Base-by-base conservation (phyloP, 1,140 invertebrate genomes). In the Mercenaria mercenaria region DNA sequence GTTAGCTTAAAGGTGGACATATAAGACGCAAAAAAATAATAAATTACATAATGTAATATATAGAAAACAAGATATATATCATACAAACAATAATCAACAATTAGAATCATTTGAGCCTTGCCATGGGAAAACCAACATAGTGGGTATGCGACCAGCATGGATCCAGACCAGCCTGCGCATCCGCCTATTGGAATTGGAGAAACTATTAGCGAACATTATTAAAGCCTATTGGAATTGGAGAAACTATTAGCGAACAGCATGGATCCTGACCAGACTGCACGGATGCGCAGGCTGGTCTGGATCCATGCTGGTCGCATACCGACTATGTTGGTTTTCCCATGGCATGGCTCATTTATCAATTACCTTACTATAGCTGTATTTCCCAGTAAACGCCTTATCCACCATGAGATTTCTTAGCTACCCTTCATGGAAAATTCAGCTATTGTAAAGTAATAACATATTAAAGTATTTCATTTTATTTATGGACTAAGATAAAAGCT, bases 61-160 rank as follows among this genome's bases (percentile, higher is more conserved):
- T 52, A 77, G 67, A 87, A 87, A 74, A 87, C 81, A 87, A 77
- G 67, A 87, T 87, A 76, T 87, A 87, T 87, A 76, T 61, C 26
- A 41, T 87, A 77, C 84, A 87, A 74, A 87, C 84, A 87, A 87
- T 87, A 61, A 77, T 87, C 84, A 87, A 87, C 84, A 87, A 87
- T 52, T 56, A 74, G 4, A 82, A n/a, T n/a, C n/a, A n/a, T n/a
- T n/a, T n/a, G n/a, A n/a, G n/a, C n/a, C n/a, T n/a, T n/a, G n/a
- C n/a, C n/a, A n/a, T n/a, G n/a, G n/a, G n/a, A n/a, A n/a, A n/a
- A n/a, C n/a, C n/a, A n/a, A n/a, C n/a, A n/a, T n/a, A n/a, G n/a
- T n/a, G n/a, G n/a, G n/a, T n/a, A n/a, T n/a, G n/a, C n/a, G n/a
- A n/a, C n/a, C n/a, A n/a, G n/a, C n/a, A n/a, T n/a, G n/a, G n/a